Evolutionary conservation across 2,797 vertebrate species (phyloP), one percentile per base, ranked within the genome.

Genomic region (Lepidocolaptes lacrymiger): DNA sequence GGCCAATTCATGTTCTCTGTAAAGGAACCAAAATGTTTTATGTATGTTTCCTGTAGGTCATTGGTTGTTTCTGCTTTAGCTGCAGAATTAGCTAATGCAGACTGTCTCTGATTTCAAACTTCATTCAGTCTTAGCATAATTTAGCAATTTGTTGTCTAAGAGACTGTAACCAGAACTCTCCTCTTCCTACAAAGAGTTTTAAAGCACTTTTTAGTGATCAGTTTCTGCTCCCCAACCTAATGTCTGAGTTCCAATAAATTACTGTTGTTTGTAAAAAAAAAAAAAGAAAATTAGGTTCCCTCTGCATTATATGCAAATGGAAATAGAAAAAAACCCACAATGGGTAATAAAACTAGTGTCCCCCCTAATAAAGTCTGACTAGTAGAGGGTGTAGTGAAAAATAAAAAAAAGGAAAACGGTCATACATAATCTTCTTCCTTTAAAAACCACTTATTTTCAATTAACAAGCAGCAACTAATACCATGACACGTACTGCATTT

Each of bases 61-160:
- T 56, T 79, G 63, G 62, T 92, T 4, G 3, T 55, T 77, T 88
- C 75, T 93, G 30, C n/a, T 92, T 84, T 88, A 51, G 43, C 43
- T 95, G 78, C 63, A 93, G 62, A 92, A 88, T 88, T 55, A 76
- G 68, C 58, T 67, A 76, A 84, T 41, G 18, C 24, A 91, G 34
- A n/a, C 22, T 46, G 16, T 52, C 52, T 95, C 74, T 93, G 69
- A 91, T 88, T 58, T 83, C 75, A 81, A 26, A 87, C 54, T 88
- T 96, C 55, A 66, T 80, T 92, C 78, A 81, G 46, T 44, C 44
- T 94, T 39, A 75, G 46, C 26, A 58, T 46, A 88, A 86, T 91
- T 89, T 56, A 89, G 34, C 73, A 72, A 46, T 72, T 95, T 83
- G 46, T 75, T 83, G 21, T 74, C 66, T 73, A 63, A 78, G 56